These are phyloP conservation scores for Drosophila bocki DNA, from an alignment of 1,140 invertebrate genomes.

Conservation along the genomic window DNA sequence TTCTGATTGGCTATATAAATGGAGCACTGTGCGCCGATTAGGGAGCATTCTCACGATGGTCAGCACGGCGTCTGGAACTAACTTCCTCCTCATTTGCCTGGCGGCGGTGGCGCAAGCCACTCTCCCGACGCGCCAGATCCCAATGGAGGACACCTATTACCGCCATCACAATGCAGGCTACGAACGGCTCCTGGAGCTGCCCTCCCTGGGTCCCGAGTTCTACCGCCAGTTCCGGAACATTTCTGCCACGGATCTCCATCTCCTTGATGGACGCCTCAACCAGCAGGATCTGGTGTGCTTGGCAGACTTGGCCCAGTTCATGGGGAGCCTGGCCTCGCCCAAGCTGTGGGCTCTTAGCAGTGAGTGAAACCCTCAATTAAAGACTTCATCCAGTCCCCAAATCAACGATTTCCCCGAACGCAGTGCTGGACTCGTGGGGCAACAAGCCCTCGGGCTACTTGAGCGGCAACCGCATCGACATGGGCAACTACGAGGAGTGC, in stretches of 20 bases:
- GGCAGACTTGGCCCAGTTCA: constrained; percentile 32
- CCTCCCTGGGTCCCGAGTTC: constrained; percentile 47
- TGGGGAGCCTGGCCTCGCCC: constrained; percentile 9
- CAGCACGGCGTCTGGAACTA: neutral
- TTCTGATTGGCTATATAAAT: constrained; percentile 3
- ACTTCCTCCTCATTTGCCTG: neutral
- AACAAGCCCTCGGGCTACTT: constrained; percentile 56
- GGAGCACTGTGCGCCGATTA: neutral
- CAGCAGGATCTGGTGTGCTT: constrained; percentile 47
- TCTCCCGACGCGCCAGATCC: neutral
- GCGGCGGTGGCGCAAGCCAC: neutral
- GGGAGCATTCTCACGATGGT: constrained; percentile 8
- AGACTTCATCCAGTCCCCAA: too few relatives aligned
- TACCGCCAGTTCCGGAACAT: constrained; percentile 33
- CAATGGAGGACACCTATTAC: neutral
- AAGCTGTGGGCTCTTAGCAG: constrained; percentile 53
- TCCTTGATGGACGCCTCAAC: neutral
- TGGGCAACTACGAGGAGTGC: constrained; percentile 73
- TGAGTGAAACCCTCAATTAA: constrained; percentile 18
- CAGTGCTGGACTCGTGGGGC: constrained; percentile 75
- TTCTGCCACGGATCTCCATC: constrained; percentile 19
- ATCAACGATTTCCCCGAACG: too few relatives aligned
- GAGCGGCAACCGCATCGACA: constrained; percentile 51
- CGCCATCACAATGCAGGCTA: neutral
- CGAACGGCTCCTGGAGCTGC: constrained; percentile 39